phyloP scores from a whole-genome alignment of 2,797 vertebrate species.

The Premnoplex brunnescens region DNA sequence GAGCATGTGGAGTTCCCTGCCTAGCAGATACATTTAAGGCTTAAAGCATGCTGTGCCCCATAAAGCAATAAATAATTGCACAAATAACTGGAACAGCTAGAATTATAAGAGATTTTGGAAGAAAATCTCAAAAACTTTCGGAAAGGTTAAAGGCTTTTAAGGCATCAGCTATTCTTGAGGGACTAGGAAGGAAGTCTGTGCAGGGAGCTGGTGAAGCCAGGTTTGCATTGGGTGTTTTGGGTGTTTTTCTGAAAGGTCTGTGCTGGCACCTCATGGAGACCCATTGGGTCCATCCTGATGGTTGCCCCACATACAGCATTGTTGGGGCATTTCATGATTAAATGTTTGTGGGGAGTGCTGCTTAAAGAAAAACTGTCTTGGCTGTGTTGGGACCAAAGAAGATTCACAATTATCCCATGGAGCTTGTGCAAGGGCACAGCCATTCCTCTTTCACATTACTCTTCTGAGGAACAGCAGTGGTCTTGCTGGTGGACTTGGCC shows the following conservation, averaged over 20 bases:
- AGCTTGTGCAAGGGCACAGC: neutral
- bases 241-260: neutral
- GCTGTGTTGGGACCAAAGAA: neutral
- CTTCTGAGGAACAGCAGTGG: neutral
- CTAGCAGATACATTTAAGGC: neutral
- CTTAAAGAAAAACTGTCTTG: neutral
- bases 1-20: neutral
- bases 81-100: neutral
- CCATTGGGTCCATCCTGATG: fast-evolving
- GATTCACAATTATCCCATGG: neutral
- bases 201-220: neutral
- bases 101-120: neutral
- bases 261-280: neutral
- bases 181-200: neutral
- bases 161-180: neutral
- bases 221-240: fast-evolving
- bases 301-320: fast-evolving
- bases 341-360: neutral
- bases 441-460: fast-evolving
- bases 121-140: neutral
- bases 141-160: neutral
- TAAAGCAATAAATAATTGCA: slow-evolving; percentile 16
- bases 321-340: fast-evolving
- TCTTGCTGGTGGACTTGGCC: neutral
- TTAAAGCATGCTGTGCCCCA: slow-evolving; percentile 29